A percentile compares a stretch with the other conserved stretches of the same genome.
Evolutionary conservation across 2,888 invertebrate genomes (phyloP).

Genomic region (Mayetiola destructor): DNA sequence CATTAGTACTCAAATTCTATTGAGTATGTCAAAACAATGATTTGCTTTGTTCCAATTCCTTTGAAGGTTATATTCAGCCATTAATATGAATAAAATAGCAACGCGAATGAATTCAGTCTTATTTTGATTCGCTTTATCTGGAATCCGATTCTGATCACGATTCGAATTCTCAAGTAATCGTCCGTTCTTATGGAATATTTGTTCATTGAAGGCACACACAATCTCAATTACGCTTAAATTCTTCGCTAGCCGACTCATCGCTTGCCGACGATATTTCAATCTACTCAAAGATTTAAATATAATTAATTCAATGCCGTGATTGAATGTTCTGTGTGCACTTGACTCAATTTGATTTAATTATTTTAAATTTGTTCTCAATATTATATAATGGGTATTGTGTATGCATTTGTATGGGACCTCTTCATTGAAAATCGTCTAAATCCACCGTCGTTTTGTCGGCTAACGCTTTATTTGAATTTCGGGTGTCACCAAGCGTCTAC

Average conservation of each 20-base stretch:
- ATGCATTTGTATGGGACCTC: not conserved
- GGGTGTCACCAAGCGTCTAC: not conserved
- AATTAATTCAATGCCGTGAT: not conserved
- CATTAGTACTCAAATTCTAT: no score
- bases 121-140: no score
- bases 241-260: no score
- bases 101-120: no score
- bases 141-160: not conserved
- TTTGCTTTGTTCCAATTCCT: no score
- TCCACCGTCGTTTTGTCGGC: not conserved
- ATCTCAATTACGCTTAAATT: not conserved
- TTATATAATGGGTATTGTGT: no score
- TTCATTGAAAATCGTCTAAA: not conserved
- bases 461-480: not conserved
- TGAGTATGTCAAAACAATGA: no score
- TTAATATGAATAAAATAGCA: no score
- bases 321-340: not conserved
- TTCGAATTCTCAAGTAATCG: not conserved
- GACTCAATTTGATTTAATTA: constrained; percentile 3
- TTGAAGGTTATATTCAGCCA: no score
- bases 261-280: no score
- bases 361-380: not conserved
- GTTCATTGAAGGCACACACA: no score
- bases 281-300: not conserved
- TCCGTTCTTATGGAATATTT: no score